These are phyloP conservation scores for Alcedo quadribrachys DNA, from an alignment of 2,797 vertebrate genomes.

Conservation along the genomic window DNA sequence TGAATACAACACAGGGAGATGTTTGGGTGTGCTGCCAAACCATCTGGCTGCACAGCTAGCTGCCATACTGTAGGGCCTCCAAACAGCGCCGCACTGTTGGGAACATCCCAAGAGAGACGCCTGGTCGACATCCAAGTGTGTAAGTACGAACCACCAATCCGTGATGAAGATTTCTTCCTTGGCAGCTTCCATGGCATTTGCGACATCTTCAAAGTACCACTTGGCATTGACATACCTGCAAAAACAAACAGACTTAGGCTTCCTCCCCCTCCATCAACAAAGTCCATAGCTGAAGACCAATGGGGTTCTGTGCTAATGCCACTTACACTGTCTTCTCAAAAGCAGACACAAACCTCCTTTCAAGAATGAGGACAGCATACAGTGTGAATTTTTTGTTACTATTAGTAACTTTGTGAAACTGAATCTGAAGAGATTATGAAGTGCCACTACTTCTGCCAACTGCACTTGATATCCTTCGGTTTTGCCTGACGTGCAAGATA, in stretches of 20 bases:
- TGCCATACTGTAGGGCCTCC: slow-evolving; percentile 45
- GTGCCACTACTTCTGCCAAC: not conserved
- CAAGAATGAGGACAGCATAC: not conserved
- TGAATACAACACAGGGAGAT: slow-evolving; percentile 37
- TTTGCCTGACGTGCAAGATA: not conserved
- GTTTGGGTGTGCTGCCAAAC: slow-evolving; percentile 66
- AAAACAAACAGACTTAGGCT: slow-evolving; percentile 23
- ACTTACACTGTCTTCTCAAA: not conserved
- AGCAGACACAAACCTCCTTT: not conserved
- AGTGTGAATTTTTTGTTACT: not conserved
- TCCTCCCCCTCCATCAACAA: not conserved
- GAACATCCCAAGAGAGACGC: not conserved
- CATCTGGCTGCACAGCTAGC: slow-evolving; percentile 35
- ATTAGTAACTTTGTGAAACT: not conserved
- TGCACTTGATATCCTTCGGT: not conserved
- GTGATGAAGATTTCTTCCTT: slow-evolving; percentile 98
- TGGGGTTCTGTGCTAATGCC: not conserved
- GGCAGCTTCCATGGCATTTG: slow-evolving; percentile 91
- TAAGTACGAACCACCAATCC: slow-evolving; percentile 92
- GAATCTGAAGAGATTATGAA: not conserved
- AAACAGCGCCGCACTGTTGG: not conserved
- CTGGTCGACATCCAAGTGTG: not conserved
- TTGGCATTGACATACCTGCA: slow-evolving; percentile 95
- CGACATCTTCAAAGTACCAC: slow-evolving; percentile 93
- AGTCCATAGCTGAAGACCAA: not conserved